Conservation (phyloP, 2,113 vertebrate genomes). For the Atlantisia rogersi region DNA sequence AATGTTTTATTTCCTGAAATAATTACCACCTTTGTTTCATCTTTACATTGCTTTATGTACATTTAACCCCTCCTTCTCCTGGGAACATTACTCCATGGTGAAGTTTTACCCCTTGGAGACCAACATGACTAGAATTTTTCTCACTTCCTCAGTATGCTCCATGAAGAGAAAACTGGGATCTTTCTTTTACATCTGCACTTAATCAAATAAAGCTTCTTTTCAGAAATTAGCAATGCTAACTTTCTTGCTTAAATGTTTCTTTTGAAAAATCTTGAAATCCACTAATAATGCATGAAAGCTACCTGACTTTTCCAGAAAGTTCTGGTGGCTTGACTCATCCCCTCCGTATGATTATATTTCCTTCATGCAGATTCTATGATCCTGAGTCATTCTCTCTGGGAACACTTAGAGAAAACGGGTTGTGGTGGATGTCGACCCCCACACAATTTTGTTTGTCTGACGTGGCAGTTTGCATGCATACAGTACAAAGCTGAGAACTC, state of each 20-base stretch:
- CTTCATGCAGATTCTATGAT: not conserved
- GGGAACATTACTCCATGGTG: not conserved
- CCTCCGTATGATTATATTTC: not conserved
- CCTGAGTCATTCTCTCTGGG: not conserved
- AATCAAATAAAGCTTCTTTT: not conserved
- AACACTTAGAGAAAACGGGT: not conserved
- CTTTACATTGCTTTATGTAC: not conserved
- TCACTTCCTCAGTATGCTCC: not conserved
- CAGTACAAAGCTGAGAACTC: not conserved
- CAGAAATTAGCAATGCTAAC: not conserved
- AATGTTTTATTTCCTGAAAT: not conserved
- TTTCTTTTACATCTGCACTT: not conserved
- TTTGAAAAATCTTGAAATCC: conserved; percentile 9
- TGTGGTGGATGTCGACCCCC: not conserved
- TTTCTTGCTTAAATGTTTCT: not conserved
- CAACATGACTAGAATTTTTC: not conserved
- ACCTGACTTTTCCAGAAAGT: not conserved
- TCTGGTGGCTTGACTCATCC: not conserved
- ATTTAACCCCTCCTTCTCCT: not conserved
- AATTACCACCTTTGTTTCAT: not conserved
- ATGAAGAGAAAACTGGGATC: not conserved
- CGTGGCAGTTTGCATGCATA: not conserved
- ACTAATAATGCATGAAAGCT: not conserved
- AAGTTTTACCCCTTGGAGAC: not conserved
- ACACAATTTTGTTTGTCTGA: not conserved